Evolutionary conservation across 2,797 vertebrate species (phyloP).

Genomic region (Geotrypetes seraphini): DNA sequence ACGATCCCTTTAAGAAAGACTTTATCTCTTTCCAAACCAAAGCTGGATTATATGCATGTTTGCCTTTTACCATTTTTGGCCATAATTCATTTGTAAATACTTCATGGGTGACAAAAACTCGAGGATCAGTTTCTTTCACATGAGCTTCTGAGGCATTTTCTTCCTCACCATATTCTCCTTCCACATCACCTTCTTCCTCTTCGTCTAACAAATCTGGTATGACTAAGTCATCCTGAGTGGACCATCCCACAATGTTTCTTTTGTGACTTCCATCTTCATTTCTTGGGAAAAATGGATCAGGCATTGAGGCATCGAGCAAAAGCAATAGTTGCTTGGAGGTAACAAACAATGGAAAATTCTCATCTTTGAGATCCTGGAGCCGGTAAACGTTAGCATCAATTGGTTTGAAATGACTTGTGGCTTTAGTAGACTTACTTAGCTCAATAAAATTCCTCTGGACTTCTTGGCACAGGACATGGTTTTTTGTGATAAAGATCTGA

Average conservation of each 20-base stretch:
- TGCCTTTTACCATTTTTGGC: conserved; percentile 64
- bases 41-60: conserved; percentile 51
- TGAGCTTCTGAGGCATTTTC: conserved; percentile 20
- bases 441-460: conserved; percentile 65
- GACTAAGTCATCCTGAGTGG: conserved; percentile 41
- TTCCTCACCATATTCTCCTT: conserved; percentile 35
- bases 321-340: conserved; percentile 60
- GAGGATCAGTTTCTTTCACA: conserved; percentile 40
- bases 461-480: conserved; percentile 61
- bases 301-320: conserved; percentile 58
- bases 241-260: conserved; percentile 52
- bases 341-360: conserved; percentile 60
- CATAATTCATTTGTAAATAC: conserved; percentile 56
- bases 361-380: conserved; percentile 59
- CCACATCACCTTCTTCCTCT: conserved; percentile 40
- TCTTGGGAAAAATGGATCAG: conserved; percentile 56
- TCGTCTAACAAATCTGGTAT: conserved; percentile 51
- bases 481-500: conserved; percentile 66
- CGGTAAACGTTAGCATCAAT: conserved; percentile 44
- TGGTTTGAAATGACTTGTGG: conserved; percentile 54
- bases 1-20: conserved; percentile 66
- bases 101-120: conserved; percentile 50
- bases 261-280: conserved; percentile 66
- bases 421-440: conserved; percentile 58
- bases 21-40: conserved; percentile 72